Evolutionary conservation across 1,140 invertebrate species (phyloP).

Genomic region (Plutomurus gul): DNA sequence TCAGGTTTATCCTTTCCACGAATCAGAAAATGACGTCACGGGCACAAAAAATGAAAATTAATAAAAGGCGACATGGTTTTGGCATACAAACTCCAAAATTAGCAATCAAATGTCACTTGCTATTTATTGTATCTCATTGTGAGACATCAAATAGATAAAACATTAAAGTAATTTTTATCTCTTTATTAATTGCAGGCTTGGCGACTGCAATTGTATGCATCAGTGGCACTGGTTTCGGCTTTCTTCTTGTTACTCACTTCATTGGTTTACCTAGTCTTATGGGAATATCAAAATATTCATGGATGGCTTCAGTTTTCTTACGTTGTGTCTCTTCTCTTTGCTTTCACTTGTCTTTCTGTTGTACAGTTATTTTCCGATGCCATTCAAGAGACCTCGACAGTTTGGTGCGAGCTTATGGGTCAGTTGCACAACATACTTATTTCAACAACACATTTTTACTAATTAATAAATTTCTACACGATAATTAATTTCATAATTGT

Average conservation of each 20-base stretch:
- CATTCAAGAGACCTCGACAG: constrained; percentile 12
- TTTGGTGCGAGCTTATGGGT: constrained; percentile 50
- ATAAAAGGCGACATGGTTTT: too few relatives aligned
- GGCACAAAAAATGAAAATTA: too few relatives aligned
- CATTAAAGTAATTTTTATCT: not conserved
- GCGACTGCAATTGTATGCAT: constrained; percentile 44
- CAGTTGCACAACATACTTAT: not conserved
- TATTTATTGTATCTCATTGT: too few relatives aligned
- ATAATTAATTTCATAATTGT: not conserved
- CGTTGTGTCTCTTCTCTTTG: constrained; percentile 43
- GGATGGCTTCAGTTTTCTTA: constrained; percentile 54
- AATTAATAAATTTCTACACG: not conserved
- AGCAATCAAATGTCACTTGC: too few relatives aligned
- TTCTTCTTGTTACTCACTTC: constrained; percentile 51
- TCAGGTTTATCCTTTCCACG: too few relatives aligned
- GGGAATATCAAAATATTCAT: constrained; percentile 53
- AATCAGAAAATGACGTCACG: too few relatives aligned
- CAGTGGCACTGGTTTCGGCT: constrained; percentile 39
- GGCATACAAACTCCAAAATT: too few relatives aligned
- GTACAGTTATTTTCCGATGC: constrained; percentile 42
- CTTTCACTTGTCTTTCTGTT: constrained; percentile 44
- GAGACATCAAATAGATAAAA: too few relatives aligned
- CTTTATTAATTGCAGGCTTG: constrained; percentile 35
- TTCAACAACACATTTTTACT: not conserved
- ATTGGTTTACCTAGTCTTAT: constrained; percentile 49